Base-by-base conservation (phyloP, 2,113 vertebrate species). In the Nyctibius bracteatus region DNA sequence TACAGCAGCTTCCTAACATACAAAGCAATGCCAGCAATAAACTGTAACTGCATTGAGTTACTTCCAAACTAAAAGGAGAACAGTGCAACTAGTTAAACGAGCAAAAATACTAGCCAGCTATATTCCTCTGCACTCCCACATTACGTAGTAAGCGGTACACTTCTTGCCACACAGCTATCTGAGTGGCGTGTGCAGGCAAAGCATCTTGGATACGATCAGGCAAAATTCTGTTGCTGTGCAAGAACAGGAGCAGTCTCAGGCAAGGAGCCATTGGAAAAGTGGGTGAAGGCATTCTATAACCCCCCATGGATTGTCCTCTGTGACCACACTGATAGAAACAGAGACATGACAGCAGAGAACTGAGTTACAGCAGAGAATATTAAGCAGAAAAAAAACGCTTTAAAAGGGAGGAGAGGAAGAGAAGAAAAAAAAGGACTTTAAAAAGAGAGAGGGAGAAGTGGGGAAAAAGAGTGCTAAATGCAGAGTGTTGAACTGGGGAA, bases 281-380 rank as follows among this genome's bases (percentile, higher is more conserved):
- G 1, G 55, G 62, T 3, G 5, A n/a, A 80, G 88, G 14, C n/a
- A 5, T 44, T 21, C 51, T 4, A 2, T n/a, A 66, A 5, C 39
- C 21, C 91, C 46, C 30, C 33, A 27, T 0, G 31, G 23, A 74
- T 19, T 8, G 10, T 2, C 43, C 37, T 67, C 59, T 0, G 0
- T 17, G n/a, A 71, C 70, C 55, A 68, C 4, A 0, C 12, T 21
- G 47, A 52, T 10, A 58, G 41, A 65, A 49, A 58, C 5, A 31
- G 28, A 58, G 46, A 49, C 5, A 0, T 3, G 28, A 37, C 46
- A 85, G 65, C 47, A 80, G 18, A 86, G 31, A 5, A 21, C 35
- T 10, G 47, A 65, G 44, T 30, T 86, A 61, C 0, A 25, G 39
- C 14, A 72, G 35, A 57, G 30, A 82, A 85, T 10, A 37, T 1